These are phyloP conservation scores for Galeruca laticollis DNA, from an alignment of 2,888 invertebrate species.

Conservation along the genomic window DNA sequence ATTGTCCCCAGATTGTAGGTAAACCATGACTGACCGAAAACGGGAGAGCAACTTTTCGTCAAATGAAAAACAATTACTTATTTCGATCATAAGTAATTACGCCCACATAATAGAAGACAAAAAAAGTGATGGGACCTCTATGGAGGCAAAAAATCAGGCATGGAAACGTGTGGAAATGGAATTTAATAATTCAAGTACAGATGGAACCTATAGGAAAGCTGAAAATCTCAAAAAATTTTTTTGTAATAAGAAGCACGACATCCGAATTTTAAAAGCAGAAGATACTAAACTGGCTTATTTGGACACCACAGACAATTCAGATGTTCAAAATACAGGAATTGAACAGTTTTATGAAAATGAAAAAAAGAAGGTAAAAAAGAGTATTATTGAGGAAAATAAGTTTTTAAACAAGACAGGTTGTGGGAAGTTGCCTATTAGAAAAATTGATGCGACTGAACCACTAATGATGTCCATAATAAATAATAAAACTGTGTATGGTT, in stretches of 20 bases:
- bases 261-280: constrained; percentile 5
- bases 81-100: background rate
- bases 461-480: constrained; percentile 8
- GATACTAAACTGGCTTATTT: background rate
- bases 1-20: no score
- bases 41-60: no score
- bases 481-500: constrained; percentile 10
- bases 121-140: constrained; percentile 1
- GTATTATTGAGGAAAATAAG: constrained; percentile 4
- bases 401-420: background rate
- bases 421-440: constrained; percentile 3
- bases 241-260: background rate
- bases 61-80: no score
- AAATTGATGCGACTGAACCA: background rate
- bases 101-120: background rate
- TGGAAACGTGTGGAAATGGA: constrained; percentile 6
- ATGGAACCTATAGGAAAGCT: background rate
- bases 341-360: no score
- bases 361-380: constrained; percentile 9
- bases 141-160: constrained; percentile 2
- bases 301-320: background rate
- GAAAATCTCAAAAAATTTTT: background rate
- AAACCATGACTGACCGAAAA: no score
- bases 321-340: background rate
- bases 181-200: constrained; percentile 9